Evolutionary conservation across 2,113 vertebrate species (phyloP).

Genomic region (Hypocryptadius cinnamomeus): DNA sequence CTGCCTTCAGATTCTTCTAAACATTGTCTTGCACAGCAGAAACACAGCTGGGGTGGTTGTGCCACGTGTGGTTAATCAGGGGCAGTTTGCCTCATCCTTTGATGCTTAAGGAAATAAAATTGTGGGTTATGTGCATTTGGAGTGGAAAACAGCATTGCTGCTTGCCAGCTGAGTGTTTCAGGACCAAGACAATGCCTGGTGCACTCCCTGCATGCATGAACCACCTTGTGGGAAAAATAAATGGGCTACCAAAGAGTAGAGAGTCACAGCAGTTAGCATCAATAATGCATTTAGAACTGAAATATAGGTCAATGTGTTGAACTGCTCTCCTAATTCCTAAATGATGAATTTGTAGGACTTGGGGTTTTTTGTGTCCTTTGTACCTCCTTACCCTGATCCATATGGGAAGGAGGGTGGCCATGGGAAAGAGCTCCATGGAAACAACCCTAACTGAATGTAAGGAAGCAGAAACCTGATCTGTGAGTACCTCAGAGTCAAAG

Average conservation of each 20-base stretch:
- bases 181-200: background rate
- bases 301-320: background rate
- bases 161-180: background rate
- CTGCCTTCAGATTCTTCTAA: background rate
- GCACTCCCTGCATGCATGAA: background rate
- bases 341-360: background rate
- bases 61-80: fast-evolving
- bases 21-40: background rate
- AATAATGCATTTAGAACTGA: background rate
- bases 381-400: background rate
- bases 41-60: background rate
- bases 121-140: background rate
- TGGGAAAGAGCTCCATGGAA: background rate
- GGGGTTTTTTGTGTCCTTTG: background rate
- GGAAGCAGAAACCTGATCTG: background rate
- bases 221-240: background rate
- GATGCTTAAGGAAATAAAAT: background rate
- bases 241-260: background rate
- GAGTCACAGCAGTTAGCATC: background rate
- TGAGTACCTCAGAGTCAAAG: background rate
- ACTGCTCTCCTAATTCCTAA: background rate
- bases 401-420: background rate
- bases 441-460: background rate
- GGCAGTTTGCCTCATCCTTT: background rate
- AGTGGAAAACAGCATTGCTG: background rate